Base-by-base conservation (phyloP, 1,140 invertebrate species). In the Apis cerana region DNA sequence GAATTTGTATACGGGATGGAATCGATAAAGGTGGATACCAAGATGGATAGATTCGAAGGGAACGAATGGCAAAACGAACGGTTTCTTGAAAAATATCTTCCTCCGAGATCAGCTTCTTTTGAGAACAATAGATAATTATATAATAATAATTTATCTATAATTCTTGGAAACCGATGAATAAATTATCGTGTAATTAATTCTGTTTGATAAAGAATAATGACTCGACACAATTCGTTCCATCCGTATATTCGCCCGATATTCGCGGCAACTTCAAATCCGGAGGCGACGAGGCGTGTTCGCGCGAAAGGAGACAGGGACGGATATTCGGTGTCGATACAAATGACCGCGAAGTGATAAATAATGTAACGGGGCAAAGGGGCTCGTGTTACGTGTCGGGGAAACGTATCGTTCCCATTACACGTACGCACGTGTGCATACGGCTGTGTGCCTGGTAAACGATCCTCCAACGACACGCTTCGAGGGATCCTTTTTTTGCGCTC, bases 1-100 rank as follows among this genome's bases (percentile, higher is more conserved):
- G 87, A 87, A 92, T 93, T 93, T 93, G 91, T 91, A 91, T 92
- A 92, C 87, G 82, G 80, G 76, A 48, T 86, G 87, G 90, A 92
- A 92, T 92, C 91, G 92, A 93, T 92, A 91, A 86, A 82, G 82
- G 64, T 58, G 17, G 72, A 82, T 83, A 82, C 72, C 91, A 87
- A 82, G 82, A 61, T 58, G 17, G 72, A 82, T 83, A 82, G 76
- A 90, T 86, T 84, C 68, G 21, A 17, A 43, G 33, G 23, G 43
- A 77, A 76, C 56, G 61, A 52, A 62, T 19, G 56, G 50, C 3
- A 13, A 59, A 52, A 48, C 71, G 68, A 62, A 7, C 2, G 33
- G 33, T 33, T 33, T 33, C 33, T 3, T 2, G 33, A 4, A 33
- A 33, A 33, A 4, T 4, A 33, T 33, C 2, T 33, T 3, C 2